These are phyloP conservation scores for Helicolenus hilgendorfi DNA, from an alignment of 2,797 vertebrate species.

Conservation along the genomic window DNA sequence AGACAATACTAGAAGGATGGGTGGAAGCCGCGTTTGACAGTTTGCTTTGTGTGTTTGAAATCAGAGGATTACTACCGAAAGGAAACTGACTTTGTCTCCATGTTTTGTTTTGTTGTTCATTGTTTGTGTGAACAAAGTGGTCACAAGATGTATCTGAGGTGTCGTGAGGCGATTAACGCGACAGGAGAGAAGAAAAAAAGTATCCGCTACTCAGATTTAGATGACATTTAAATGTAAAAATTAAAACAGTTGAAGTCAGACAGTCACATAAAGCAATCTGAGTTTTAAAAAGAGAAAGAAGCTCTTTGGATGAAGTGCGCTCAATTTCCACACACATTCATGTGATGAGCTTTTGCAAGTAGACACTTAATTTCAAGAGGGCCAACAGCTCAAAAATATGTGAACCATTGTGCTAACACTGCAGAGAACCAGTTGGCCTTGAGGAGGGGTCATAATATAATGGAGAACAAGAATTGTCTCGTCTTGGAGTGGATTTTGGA, in stretches of 20 bases:
- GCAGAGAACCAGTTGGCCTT: neutral
- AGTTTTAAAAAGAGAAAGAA: neutral
- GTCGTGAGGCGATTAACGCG: neutral
- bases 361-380: neutral
- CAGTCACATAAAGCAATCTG: neutral
- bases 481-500: neutral
- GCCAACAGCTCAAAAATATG: neutral
- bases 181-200: neutral
- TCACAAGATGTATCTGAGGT: neutral
- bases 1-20: conserved; percentile 9
- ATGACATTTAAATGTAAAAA: neutral
- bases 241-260: neutral
- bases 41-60: conserved; percentile 35
- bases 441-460: neutral
- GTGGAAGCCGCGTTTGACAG: conserved; percentile 16
- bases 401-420: neutral
- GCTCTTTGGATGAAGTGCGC: neutral
- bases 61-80: neutral
- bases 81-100: neutral
- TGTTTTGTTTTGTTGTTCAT: neutral
- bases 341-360: neutral
- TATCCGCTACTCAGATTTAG: neutral
- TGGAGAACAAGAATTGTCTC: neutral
- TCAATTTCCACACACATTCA: neutral
- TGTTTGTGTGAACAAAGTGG: neutral